Evolutionary conservation across 23 tunicate genomes (phyloP), one percentile per base, ranked within the genome.

Genomic region (Ascidia mentula): DNA sequence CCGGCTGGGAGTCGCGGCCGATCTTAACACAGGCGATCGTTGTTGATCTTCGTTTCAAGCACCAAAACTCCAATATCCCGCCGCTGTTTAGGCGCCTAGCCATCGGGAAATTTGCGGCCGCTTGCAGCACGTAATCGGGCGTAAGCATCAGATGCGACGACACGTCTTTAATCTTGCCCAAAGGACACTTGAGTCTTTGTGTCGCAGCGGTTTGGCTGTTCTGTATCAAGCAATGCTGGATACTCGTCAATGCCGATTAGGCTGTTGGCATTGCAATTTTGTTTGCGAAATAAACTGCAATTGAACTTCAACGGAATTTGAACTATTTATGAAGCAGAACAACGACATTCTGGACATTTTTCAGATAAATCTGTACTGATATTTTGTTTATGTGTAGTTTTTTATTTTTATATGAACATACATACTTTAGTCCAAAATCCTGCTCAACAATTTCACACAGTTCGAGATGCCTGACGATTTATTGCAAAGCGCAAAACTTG

Each of bases 101-200:
- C 24, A 53, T 53, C 65, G 65, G 65, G 65, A 53, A 53, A 53
- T 53, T 53, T 53, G 65, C 65, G 65, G 65, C 65, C 7, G 24
- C 65, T 28, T 53, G 65, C 24, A 53, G 28, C 24, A 53, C 24
- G 65, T 53, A 53, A 53, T 53, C 65, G 65, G 28, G 28, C 24
- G 65, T 53, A 26, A 26, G 24, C 65, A 53, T 53, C 65, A 20
- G 22, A 53, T 53, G 24, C 7, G 65, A 53, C 24, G 65, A 3
- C 65, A 28, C 24, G 65, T 53, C 65, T 53, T 53, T 53, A 53
- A 9, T 6, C 65, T 53, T 5, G 24, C 65, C 13, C 65, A 20
- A 26, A 9, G 65, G 22, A 28, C 65, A 53, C 65, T 53, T 53
- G 13, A 26, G 28, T 53, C 65, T 53, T 53, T 53, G 65, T 53